Evolutionary conservation across 2,113 vertebrate species (phyloP).

Genomic region (Spermophilus dauricus): DNA sequence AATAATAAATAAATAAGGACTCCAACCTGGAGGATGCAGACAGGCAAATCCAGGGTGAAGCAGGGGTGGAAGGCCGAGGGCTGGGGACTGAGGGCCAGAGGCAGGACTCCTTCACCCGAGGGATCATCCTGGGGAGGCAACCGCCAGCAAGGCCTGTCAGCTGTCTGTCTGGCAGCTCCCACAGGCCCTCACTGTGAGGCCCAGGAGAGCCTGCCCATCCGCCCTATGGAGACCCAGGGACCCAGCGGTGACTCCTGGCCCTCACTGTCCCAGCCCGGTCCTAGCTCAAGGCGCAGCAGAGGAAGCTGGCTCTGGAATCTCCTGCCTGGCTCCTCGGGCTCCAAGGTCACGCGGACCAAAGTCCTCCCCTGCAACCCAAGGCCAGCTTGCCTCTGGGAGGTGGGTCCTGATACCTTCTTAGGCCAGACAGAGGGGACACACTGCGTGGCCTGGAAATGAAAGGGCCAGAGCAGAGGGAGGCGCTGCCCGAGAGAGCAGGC

Average conservation of each 20-base stretch:
- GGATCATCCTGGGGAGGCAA: slow-evolving; percentile 92
- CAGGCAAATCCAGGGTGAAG: slow-evolving; percentile 94
- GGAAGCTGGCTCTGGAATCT: neutral
- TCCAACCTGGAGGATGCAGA: slow-evolving; percentile 95
- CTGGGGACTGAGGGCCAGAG: slow-evolving; percentile 94
- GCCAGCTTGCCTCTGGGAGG: no score
- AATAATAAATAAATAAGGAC: neutral
- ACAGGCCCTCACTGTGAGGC: neutral
- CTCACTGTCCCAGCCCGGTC: neutral
- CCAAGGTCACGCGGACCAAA: neutral
- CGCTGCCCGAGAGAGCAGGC: neutral
- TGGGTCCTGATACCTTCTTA: neutral
- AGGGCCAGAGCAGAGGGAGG: neutral
- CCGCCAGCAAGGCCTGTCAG: neutral
- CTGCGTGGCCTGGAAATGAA: neutral
- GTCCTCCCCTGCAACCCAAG: neutral
- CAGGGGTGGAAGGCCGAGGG: slow-evolving; percentile 93
- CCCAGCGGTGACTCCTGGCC: neutral
- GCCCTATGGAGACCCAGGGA: neutral
- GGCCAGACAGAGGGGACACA: neutral
- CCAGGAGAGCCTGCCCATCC: neutral
- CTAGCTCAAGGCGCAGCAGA: neutral
- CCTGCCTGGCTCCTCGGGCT: neutral
- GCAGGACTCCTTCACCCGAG: slow-evolving; percentile 92
- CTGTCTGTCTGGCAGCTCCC: no score